phyloP scores from a whole-genome alignment of 2,797 vertebrate genomes.

The Vipera ursinii region DNA sequence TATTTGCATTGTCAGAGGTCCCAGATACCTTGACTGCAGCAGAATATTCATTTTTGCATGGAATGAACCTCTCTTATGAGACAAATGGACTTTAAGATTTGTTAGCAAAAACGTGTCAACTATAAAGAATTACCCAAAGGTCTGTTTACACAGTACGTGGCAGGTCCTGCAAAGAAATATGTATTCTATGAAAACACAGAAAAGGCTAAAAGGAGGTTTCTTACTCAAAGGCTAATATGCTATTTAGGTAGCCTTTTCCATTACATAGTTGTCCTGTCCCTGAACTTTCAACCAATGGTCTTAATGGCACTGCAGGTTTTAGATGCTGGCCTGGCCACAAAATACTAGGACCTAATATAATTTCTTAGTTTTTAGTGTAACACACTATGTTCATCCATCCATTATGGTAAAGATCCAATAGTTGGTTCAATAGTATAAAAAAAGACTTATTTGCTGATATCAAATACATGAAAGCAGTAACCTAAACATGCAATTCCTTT shows the following conservation, averaged over 20 bases:
- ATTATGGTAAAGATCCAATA: background rate
- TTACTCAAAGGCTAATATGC: constrained; percentile 24
- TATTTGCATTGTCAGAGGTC: background rate
- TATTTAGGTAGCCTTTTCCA: constrained; percentile 26
- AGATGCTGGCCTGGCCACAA: background rate
- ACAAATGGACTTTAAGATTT: constrained; percentile 36
- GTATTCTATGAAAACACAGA: constrained; percentile 30
- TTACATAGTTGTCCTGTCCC: constrained; percentile 6
- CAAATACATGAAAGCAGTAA: background rate
- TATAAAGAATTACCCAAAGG: constrained; percentile 38
- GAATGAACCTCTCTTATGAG: constrained; percentile 13
- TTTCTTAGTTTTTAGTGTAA: background rate
- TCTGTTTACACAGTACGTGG: constrained; percentile 30
- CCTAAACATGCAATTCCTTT: background rate
- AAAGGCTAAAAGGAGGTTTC: constrained; percentile 34
- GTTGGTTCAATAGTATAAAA: background rate
- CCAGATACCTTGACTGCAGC: background rate
- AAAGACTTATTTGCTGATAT: background rate
- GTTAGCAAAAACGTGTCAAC: constrained; percentile 38
- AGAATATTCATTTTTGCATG: background rate
- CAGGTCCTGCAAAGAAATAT: constrained; percentile 38
- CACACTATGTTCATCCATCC: background rate
- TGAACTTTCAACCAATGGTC: constrained; percentile 23
- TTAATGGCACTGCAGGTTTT: constrained; percentile 4
- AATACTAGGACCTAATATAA: background rate